Evolutionary conservation across 2,113 vertebrate genomes (phyloP).

Genomic region (Spheniscus mendiculus): DNA sequence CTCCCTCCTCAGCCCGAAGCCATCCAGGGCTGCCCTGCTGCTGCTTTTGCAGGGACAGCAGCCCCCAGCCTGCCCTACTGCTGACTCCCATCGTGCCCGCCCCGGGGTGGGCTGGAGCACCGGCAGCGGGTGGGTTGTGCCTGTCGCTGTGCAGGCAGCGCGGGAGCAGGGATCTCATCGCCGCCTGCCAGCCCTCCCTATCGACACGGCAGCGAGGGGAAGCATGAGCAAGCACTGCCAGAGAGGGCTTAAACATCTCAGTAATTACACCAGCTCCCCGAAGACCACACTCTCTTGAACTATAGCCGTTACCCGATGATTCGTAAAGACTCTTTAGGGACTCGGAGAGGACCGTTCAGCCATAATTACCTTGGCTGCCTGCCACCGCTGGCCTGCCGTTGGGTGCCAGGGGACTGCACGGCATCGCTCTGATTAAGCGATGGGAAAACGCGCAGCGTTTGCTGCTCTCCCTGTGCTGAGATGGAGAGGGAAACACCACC

Average conservation of each 20-base stretch:
- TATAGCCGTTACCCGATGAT: not conserved
- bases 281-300: not conserved
- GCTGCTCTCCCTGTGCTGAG: not conserved
- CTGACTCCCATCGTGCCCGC: not conserved
- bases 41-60: not conserved
- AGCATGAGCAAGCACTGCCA: not conserved
- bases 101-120: not conserved
- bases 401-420: not conserved
- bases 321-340: conserved; percentile 19
- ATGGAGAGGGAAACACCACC: not conserved
- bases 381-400: conserved; percentile 7
- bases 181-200: not conserved
- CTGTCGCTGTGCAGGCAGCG: fast-evolving
- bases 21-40: not conserved
- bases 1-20: not conserved
- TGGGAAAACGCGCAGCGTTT: not conserved
- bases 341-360: not conserved
- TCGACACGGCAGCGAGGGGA: no score
- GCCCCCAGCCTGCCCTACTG: not conserved
- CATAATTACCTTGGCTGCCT: conserved; percentile 29
- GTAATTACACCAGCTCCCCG: not conserved
- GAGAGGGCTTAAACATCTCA: not conserved
- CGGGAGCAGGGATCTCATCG: not conserved
- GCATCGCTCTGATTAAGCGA: not conserved
- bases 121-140: fast-evolving